phyloP scores from a whole-genome alignment of 1,140 invertebrate genomes.

The Panagrolaimus sp. region DNA sequence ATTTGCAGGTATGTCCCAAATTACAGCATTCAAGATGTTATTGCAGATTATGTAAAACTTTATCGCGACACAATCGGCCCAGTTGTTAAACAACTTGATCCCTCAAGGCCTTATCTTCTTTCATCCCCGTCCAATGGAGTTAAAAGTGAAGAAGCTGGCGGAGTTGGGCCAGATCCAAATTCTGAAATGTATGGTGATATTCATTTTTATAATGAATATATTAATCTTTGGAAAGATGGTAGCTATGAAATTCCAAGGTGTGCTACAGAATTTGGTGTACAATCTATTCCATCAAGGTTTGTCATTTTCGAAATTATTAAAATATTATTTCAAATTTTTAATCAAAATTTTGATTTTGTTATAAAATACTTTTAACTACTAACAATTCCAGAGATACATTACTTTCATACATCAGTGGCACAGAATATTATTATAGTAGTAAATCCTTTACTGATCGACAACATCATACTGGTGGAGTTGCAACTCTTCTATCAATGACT shows the following conservation, averaged over 20 bases:
- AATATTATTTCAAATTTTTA: too few relatives aligned
- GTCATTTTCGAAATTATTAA: constrained; percentile 40
- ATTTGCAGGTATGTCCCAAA: too few relatives aligned
- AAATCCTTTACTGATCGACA: constrained; percentile 50
- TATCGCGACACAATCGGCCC: constrained; percentile 72
- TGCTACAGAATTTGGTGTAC: constrained; percentile 88
- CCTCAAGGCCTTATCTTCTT: constrained; percentile 67
- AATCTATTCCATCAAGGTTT: constrained; percentile 72
- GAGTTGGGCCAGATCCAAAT: constrained; percentile 72
- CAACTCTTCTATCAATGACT: constrained; percentile 10
- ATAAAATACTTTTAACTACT: too few relatives aligned
- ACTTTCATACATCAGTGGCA: constrained; percentile 46
- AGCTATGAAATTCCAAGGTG: constrained; percentile 77
- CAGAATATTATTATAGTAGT: constrained; percentile 65
- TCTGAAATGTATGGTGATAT: constrained; percentile 79
- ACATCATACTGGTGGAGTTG: constrained; percentile 13
- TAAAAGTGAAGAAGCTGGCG: constrained; percentile 67
- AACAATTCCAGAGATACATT: constrained; percentile 40
- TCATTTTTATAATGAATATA: constrained; percentile 83
- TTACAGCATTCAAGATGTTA: constrained; percentile 35
- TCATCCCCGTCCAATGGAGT: constrained; percentile 89
- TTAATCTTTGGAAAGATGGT: constrained; percentile 72
- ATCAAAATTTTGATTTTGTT: too few relatives aligned
- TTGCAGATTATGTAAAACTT: constrained; percentile 74
- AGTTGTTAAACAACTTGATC: constrained; percentile 66